These are phyloP conservation scores for Taurulus bubalis DNA, from an alignment of 2,113 vertebrate species.

Conservation along the genomic window DNA sequence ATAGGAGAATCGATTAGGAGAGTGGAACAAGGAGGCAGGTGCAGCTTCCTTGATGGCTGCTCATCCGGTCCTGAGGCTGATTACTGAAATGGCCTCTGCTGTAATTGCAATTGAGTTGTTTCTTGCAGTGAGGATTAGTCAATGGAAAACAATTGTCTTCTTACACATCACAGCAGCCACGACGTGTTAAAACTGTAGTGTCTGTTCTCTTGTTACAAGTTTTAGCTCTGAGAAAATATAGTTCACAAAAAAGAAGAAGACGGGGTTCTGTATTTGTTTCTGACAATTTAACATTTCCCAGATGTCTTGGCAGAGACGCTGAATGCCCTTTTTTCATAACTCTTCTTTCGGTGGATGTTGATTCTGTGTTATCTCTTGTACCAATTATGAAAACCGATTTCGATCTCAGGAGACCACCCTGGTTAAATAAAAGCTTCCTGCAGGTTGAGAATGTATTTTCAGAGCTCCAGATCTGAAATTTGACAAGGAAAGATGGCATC, in stretches of 20 bases:
- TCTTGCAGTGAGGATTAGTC: constrained; percentile 46
- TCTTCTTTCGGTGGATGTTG: neutral
- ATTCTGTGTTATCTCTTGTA: neutral
- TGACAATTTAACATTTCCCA: neutral
- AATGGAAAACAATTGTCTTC: constrained; percentile 38
- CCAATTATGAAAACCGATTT: neutral
- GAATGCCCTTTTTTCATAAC: neutral
- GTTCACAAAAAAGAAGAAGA: neutral
- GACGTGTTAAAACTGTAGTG: neutral
- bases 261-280: neutral
- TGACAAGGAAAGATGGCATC: neutral
- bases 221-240: neutral
- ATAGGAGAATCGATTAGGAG: constrained; percentile 2
- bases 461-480: neutral
- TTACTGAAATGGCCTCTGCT: constrained; percentile 61
- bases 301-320: neutral
- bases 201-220: constrained; percentile 3
- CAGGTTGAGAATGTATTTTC: neutral
- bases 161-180: neutral
- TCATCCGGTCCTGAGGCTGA: constrained; percentile 62
- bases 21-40: constrained; percentile 4
- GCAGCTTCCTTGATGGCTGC: constrained; percentile 31
- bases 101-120: constrained; percentile 56
- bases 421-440: neutral
- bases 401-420: neutral